Evolutionary conservation across 2,888 invertebrate species (phyloP), one percentile per base, ranked within the genome.

Genomic region (Tiliacea citrago): DNA sequence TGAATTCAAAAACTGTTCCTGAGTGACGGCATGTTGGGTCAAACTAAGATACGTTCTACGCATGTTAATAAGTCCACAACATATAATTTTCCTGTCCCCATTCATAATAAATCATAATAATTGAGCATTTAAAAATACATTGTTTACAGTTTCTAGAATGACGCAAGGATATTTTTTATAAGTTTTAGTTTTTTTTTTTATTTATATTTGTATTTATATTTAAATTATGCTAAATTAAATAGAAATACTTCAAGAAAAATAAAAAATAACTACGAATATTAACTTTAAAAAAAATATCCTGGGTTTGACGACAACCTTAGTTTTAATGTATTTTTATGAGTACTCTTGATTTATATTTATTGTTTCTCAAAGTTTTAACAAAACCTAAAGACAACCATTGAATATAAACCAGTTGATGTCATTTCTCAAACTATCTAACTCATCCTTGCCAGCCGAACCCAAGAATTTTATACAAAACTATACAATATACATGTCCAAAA

Each of bases 41-140:
- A 75, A 76, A 75, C 35, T 24, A 65, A 8, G 35, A 55, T 62
- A 79, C 57, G 70, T 49, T 65, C 13, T 51, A 73, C n/a, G 65
- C 60, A 75, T 80, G 5, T 29, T 60, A 73, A 76, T 60, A 73
- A 76, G 13, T 62, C 7, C 18, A 45, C 13, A 68, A 42, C 49
- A 69, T 51, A n/a, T 18, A 21, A 49, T 84, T 84, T 81, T 82
- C 84, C 84, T 82, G 84, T 82, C 69, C 81, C 51, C 76, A 63
- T 84, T 82, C 12, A 53, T 24, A 47, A 76, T 63, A 72, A 73
- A 53, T 60, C 21, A 67, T 73, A 57, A 60, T 60, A 70, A 68
- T 66, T 60, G 24, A 65, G 24, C 63, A 45, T 60, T 73, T 49
- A 47, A 57, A 62, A 60, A 42, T 57, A 70, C 65, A 13, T 55